Evolutionary conservation across 2,888 invertebrate genomes (phyloP).

Genomic region (Abrostola tripartita): DNA sequence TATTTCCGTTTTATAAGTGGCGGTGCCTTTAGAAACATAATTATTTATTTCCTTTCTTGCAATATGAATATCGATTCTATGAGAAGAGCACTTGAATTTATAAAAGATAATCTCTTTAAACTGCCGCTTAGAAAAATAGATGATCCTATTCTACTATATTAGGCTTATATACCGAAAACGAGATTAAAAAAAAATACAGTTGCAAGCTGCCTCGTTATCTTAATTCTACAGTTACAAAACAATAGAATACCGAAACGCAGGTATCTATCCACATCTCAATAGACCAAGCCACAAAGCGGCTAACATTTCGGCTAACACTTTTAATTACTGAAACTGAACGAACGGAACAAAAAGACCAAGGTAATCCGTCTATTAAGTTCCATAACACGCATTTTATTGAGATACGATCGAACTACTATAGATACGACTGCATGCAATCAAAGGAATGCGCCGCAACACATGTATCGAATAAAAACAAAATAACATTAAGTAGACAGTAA

Average conservation of each 20-base stretch:
- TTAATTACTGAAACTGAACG: conserved; percentile 69
- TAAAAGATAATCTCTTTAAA: conserved; percentile 18
- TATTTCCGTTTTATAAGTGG: conserved; percentile 80
- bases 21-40: conserved; percentile 69
- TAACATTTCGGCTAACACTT: conserved; percentile 67
- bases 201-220: conserved; percentile 2
- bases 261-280: conserved; percentile 32
- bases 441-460: conserved; percentile 81
- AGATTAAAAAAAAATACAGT: conserved; percentile 1
- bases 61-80: conserved; percentile 30
- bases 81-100: conserved; percentile 6
- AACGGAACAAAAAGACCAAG: conserved; percentile 67
- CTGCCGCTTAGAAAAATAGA: conserved; percentile 10
- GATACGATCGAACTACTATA: conserved; percentile 74
- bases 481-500: conserved; percentile 81
- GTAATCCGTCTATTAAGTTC: conserved; percentile 79
- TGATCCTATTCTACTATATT: conserved; percentile 19
- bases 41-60: conserved; percentile 71
- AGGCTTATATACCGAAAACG: conserved; percentile 13
- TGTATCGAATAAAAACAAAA: conserved; percentile 86
- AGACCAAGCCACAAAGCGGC: conserved; percentile 45
- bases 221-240: conserved; percentile 14
- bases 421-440: conserved; percentile 70
- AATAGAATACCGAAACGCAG: conserved; percentile 25
- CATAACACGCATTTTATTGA: conserved; percentile 82